Evolutionary conservation across 1,140 invertebrate genomes (phyloP).

Genomic region (Drosophila neocordata): DNA sequence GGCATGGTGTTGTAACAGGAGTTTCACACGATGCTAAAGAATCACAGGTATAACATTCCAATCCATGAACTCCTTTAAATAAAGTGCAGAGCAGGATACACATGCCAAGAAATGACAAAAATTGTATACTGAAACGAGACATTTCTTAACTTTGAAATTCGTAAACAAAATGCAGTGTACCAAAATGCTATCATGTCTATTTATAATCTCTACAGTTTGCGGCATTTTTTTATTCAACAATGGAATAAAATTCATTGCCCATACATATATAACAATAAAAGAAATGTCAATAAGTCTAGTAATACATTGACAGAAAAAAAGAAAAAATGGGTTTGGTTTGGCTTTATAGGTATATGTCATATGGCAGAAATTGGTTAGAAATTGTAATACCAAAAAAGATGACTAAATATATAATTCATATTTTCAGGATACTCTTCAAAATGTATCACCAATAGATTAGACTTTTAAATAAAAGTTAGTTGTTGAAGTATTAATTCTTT

Average conservation of each 20-base stretch:
- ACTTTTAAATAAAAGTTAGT: too few relatives aligned
- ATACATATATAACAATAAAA: constrained; percentile 1
- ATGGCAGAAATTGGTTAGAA: too few relatives aligned
- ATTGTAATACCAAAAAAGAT: too few relatives aligned
- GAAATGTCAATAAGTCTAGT: background rate
- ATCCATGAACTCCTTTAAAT: background rate
- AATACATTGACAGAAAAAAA: background rate
- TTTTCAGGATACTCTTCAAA: too few relatives aligned
- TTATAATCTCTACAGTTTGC: background rate
- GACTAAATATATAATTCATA: too few relatives aligned
- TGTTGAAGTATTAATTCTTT: too few relatives aligned
- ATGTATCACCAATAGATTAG: too few relatives aligned
- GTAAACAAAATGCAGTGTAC: background rate
- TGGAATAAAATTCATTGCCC: background rate
- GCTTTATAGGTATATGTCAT: too few relatives aligned
- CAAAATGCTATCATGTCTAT: background rate
- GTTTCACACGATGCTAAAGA: too few relatives aligned
- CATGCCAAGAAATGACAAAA: background rate
- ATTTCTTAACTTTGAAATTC: background rate
- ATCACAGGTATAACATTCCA: background rate
- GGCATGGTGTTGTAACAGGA: too few relatives aligned
- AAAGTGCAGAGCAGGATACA: background rate
- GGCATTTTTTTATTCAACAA: background rate
- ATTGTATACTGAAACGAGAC: background rate
- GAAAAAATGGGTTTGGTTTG: background rate